Percentiles rank a stretch among this genome's conserved stretches.
Evolutionary conservation across 2,888 invertebrate genomes (phyloP).

Genomic region (Anthophora plumipes): DNA sequence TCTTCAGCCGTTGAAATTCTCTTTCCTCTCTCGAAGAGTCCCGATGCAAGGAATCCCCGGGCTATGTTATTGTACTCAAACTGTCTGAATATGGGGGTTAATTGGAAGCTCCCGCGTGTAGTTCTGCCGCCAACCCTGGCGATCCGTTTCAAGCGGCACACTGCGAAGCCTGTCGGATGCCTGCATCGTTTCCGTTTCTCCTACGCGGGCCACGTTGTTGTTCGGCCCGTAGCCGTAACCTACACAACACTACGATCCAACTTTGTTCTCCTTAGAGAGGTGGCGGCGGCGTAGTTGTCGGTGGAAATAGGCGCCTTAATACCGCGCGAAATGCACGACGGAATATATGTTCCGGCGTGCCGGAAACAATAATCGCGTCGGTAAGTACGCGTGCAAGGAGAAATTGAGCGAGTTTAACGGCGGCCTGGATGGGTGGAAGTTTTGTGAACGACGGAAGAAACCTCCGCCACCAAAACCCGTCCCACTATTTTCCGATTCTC

Average conservation of each 20-base stretch:
- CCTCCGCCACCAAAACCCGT: not conserved
- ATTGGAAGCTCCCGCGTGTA: conserved; percentile 76
- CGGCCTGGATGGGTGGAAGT: conserved; percentile 34
- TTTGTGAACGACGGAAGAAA: conserved; percentile 51
- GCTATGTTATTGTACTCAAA: conserved; percentile 74
- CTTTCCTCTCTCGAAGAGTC: conserved; percentile 3
- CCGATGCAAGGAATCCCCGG: conserved; percentile 60
- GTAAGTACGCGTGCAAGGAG: conserved; percentile 41
- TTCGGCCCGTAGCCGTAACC: conserved; percentile 24
- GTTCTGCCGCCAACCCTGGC: conserved; percentile 63
- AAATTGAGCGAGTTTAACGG: conserved; percentile 53
- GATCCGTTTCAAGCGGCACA: conserved; percentile 57
- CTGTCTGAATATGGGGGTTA: conserved; percentile 75
- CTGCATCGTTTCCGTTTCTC: conserved; percentile 44
- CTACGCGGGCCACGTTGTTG: conserved; percentile 5
- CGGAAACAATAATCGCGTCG: conserved; percentile 65
- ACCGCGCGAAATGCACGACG: conserved; percentile 65
- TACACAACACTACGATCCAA: conserved; percentile 40
- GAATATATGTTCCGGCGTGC: conserved; percentile 65
- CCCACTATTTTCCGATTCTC: not conserved
- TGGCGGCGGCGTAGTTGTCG: conserved; percentile 20
- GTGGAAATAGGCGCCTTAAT: conserved; percentile 68
- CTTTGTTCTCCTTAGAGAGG: conserved; percentile 56
- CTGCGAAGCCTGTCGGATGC: conserved; percentile 52
- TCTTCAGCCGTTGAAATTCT: not conserved